These are phyloP conservation scores for Epinephelus lanceolatus DNA, from an alignment of 2,113 vertebrate species.

Conservation along the genomic window DNA sequence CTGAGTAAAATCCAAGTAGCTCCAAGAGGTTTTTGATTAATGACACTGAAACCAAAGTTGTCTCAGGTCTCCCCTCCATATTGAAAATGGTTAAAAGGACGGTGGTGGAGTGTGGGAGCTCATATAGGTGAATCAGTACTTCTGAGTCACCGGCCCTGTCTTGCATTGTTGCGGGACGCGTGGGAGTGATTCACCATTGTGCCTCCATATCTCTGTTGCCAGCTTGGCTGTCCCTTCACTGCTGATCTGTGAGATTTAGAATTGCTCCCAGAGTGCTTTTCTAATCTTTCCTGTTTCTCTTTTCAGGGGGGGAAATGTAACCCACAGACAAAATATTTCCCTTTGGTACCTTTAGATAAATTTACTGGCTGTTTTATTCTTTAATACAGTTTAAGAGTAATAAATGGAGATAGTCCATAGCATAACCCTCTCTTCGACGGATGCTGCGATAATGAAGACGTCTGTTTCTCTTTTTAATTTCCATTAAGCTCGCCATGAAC, in stretches of 20 bases:
- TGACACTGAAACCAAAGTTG: no score
- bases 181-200: slow-evolving; percentile 78
- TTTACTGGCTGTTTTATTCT: slow-evolving; percentile 47
- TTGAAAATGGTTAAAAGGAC: not conserved
- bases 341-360: slow-evolving; percentile 50
- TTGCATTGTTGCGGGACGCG: slow-evolving; percentile 59
- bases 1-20: no score
- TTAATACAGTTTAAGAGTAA: slow-evolving; percentile 35
- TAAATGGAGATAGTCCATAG: slow-evolving; percentile 27
- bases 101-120: slow-evolving; percentile 15
- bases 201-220: slow-evolving; percentile 75
- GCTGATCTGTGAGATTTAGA: slow-evolving; percentile 79
- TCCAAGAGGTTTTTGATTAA: no score
- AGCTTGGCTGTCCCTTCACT: slow-evolving; percentile 75
- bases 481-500: slow-evolving; percentile 26
- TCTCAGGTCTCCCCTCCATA: not conserved
- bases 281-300: slow-evolving; percentile 64
- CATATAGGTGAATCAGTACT: slow-evolving; percentile 60
- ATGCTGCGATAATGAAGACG: slow-evolving; percentile 16
- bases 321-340: slow-evolving; percentile 61
- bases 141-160: slow-evolving; percentile 63
- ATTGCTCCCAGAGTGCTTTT: slow-evolving; percentile 77
- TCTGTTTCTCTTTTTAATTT: slow-evolving; percentile 38
- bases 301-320: slow-evolving; percentile 63
- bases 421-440: not conserved